phyloP scores from a whole-genome alignment of 2,797 vertebrate genomes.

The Peromyscus eremicus region DNA sequence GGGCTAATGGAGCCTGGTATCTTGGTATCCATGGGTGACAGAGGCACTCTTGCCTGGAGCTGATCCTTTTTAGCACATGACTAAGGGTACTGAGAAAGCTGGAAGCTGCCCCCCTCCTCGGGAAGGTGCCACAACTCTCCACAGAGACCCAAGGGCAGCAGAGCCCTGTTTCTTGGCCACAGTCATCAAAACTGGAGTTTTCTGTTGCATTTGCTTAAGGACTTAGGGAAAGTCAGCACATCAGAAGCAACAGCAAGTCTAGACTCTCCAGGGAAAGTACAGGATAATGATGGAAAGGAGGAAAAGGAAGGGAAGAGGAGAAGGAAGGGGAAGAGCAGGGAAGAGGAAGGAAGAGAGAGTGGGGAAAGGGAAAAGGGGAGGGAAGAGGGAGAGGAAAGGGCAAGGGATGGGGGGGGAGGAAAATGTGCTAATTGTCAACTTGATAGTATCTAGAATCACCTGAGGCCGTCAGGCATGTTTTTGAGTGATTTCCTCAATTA shows the following conservation, averaged over 20 bases:
- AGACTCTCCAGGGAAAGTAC: not conserved
- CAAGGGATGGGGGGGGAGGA: fast-evolving
- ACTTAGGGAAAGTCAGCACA: no score
- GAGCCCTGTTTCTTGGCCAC: not conserved
- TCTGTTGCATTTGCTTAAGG: not conserved
- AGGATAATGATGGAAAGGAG: not conserved
- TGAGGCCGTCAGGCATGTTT: not conserved
- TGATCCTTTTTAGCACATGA: not conserved
- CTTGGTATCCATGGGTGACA: no score
- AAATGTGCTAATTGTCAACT: not conserved
- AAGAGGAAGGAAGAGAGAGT: no score
- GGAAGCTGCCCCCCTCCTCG: not conserved
- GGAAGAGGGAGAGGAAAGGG: not conserved
- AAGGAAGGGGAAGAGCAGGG: no score
- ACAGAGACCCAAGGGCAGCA: not conserved
- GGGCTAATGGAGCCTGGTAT: not conserved
- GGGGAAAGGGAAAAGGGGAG: no score
- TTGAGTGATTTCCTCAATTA: not conserved
- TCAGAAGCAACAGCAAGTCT: not conserved
- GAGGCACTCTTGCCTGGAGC: no score
- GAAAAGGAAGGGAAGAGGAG: not conserved
- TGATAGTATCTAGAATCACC: not conserved
- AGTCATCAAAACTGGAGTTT: not conserved
- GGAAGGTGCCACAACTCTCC: not conserved
- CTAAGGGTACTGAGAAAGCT: not conserved